These are phyloP conservation scores for Laothoe populi DNA, from an alignment of 2,888 invertebrate genomes.

Conservation along the genomic window DNA sequence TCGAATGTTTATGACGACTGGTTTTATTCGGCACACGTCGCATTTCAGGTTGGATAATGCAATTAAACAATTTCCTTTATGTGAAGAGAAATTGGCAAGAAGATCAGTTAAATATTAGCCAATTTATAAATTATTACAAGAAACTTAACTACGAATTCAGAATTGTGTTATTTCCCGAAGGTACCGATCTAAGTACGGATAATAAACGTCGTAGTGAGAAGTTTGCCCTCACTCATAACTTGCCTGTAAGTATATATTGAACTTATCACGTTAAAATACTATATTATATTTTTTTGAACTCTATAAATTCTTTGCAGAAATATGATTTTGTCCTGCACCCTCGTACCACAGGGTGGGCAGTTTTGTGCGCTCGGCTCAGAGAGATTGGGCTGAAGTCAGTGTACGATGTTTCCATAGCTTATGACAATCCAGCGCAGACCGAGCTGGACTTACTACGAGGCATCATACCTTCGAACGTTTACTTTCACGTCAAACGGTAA, in stretches of 20 bases:
- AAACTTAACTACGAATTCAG: slow-evolving; percentile 87
- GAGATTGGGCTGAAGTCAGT: slow-evolving; percentile 88
- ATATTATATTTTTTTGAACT: background rate
- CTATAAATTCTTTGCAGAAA: slow-evolving; percentile 49
- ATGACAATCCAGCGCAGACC: slow-evolving; percentile 91
- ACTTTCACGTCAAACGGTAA: slow-evolving; percentile 90
- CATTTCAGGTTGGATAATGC: slow-evolving; percentile 93
- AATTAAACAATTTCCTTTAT: slow-evolving; percentile 92
- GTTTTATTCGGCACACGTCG: background rate
- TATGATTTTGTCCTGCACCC: slow-evolving; percentile 94
- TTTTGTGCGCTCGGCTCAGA: slow-evolving; percentile 83
- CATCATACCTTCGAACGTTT: slow-evolving; percentile 89
- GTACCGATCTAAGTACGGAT: slow-evolving; percentile 91
- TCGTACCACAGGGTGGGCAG: slow-evolving; percentile 92
- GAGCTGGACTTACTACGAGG: slow-evolving; percentile 90
- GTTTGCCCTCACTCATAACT: slow-evolving; percentile 88
- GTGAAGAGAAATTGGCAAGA: slow-evolving; percentile 92
- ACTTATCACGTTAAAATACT: too few species aligned
- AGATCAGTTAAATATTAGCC: slow-evolving; percentile 88
- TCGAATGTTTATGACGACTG: background rate
- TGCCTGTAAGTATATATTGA: slow-evolving; percentile 86
- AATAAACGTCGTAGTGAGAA: slow-evolving; percentile 89
- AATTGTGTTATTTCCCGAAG: slow-evolving; percentile 94
- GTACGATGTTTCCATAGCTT: slow-evolving; percentile 95
- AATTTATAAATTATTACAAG: slow-evolving; percentile 90